Evolutionary conservation across 1,140 invertebrate species (phyloP), one percentile per base, ranked within the genome.

Genomic region (Drosophila subpulchrella): DNA sequence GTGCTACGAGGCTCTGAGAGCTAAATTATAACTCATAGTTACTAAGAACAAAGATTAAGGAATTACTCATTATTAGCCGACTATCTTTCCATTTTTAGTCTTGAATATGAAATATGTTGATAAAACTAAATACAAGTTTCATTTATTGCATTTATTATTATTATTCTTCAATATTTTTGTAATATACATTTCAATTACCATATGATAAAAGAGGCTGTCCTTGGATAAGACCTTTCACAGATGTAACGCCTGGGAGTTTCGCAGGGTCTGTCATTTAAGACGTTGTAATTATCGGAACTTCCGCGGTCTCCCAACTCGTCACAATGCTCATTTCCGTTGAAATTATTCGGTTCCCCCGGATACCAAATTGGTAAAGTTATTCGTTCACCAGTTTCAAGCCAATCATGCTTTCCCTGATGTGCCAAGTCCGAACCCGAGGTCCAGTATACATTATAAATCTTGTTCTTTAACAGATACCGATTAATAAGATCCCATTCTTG

Each of bases 1-100:
- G 11, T 70, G 57, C 20, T 68, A 73, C 34, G 67, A 78, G 15
- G 51, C 47, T n/a, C 2, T 88, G 6, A 77, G 73, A 38, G 83
- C 90, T 0, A 91, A 90, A 42, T 56, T 91, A 6, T 91, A 55
- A 79, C 6, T 42, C 15, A n/a, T 41, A 6, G 5, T 34, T 12
- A 41, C 8, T 48, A 41, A 6, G 27, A 13, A 53, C 15, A 32
- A 24, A 12, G 34, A 27, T 7, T 34, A n/a, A 27, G 38, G 17
- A 53, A 15, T 32, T 48, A 27, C n/a, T 41, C 13, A 7, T 7
- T n/a, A 15, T 30, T 30, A 17, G 3, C 41, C 6, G n/a, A 42
- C 3, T 3, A 10, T n/a, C 17, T 15, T 46, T 20, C 42, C 3
- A 20, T 12, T 46, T 24, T 39, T 11, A n/a, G 12, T 39, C 38